Base-by-base conservation (phyloP, 2,113 vertebrate species). In the Gobiocypris rarus region DNA sequence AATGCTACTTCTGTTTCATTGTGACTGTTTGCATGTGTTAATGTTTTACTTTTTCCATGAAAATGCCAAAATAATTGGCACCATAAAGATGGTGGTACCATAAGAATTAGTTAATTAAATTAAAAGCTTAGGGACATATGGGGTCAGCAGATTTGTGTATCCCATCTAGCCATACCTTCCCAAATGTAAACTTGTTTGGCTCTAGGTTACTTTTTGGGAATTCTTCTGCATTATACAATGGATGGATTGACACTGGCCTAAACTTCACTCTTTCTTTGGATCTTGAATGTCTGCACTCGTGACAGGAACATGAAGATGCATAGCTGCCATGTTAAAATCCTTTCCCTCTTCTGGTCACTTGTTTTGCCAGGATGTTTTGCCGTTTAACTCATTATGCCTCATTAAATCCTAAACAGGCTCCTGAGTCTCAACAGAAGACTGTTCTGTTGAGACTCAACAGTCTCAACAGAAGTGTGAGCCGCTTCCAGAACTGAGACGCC, bases 371-470 rank as follows among this genome's bases (percentile, higher is more conserved):
- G 54, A 77, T 56, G 50, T 77, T 77, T 77, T 41, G 13, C 17
- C 8, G 26, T 58, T 58, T 5, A 14, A 77, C 17, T 38, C 75
- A 58, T 77, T 59, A 24, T 77, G 50, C 58, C 52, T 59, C 28
- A 77, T 76, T 76, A 76, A 76, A 56, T 76, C 74, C 34, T 50
- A 28, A 77, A 77, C 15, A 14, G 13, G 45, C 24, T 52, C 52
- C 5, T 24, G 41, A 24, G 22, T 75, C 43, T 75, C 45, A 52
- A 75, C 70, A 74, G 17, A 52, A 75, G 26, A 13, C 15, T 19
- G n/a, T n/a, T n/a, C n/a, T n/a, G n/a, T n/a, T n/a, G n/a, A n/a
- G n/a, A n/a, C n/a, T n/a, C n/a, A n/a, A n/a, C n/a, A 24, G 22
- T 75, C 43, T 75, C 45, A 52, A 75, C 70, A 74, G 17, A 52